Evolutionary conservation across 2,888 invertebrate species (phyloP).

Genomic region (Trichopoda pennipes): DNA sequence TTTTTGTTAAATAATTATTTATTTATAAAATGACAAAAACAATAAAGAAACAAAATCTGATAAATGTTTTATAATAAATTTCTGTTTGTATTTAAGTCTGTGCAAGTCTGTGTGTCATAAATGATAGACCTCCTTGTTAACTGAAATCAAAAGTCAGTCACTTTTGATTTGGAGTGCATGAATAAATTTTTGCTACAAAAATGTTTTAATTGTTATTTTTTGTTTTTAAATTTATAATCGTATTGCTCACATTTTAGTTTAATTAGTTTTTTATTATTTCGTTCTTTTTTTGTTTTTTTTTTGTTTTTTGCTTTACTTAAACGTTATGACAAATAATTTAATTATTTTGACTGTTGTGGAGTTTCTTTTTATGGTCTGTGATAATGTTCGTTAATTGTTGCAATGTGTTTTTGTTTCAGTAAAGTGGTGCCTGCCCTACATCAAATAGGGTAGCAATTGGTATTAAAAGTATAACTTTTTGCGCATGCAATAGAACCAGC

Average conservation of each 20-base stretch:
- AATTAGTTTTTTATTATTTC: constrained; percentile 15
- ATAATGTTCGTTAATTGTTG: constrained; percentile 54
- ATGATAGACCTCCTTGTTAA: constrained; percentile 56
- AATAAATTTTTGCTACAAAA: constrained; percentile 20
- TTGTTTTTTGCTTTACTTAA: constrained; percentile 8
- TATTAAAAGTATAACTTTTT: no score
- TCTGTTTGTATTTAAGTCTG: background rate
- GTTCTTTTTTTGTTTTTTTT: background rate
- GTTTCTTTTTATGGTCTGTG: constrained; percentile 12
- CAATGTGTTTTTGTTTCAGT: constrained; percentile 2
- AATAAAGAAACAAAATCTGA: constrained; percentile 4
- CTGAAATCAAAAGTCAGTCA: constrained; percentile 56
- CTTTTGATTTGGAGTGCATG: constrained; percentile 39
- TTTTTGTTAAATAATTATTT: constrained; percentile 27
- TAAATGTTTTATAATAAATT: constrained; percentile 15
- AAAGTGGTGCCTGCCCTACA: background rate
- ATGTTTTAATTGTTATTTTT: constrained; percentile 1
- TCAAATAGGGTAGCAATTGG: background rate
- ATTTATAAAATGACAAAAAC: constrained; percentile 21
- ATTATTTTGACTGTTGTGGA: constrained; percentile 34
- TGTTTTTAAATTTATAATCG: constrained; percentile 12
- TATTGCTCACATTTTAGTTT: constrained; percentile 47
- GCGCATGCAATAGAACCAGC: no score
- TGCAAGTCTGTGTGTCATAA: constrained; percentile 50
- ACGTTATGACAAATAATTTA: constrained; percentile 51